Conservation (phyloP, 2,113 vertebrate species). For the Myocastor coypus region DNA sequence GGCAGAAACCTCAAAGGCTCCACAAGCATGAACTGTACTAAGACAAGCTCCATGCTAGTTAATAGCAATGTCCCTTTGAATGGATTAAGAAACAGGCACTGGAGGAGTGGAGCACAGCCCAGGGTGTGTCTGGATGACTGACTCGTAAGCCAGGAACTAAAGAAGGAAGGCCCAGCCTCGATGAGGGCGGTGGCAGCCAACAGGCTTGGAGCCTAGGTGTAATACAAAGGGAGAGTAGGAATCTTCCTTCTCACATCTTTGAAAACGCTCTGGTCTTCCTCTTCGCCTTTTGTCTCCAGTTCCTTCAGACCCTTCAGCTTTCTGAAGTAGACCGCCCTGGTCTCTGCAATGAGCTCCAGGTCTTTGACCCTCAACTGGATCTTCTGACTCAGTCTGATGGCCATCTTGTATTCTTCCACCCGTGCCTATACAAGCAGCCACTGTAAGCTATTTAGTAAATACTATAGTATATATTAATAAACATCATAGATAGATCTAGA, state of each 20-base stretch:
- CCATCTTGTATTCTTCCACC: neutral
- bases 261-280: neutral
- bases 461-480: neutral
- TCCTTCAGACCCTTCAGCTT: neutral
- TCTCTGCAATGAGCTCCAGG: neutral
- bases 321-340: neutral
- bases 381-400: neutral
- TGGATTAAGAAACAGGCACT: neutral
- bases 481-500: neutral
- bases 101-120: neutral
- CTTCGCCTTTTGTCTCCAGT: neutral
- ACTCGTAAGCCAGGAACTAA: neutral
- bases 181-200: neutral
- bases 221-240: neutral
- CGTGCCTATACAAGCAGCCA: neutral
- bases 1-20: neutral
- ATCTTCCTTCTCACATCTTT: neutral
- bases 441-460: neutral
- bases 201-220: neutral
- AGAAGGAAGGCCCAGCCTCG: neutral
- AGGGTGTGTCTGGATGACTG: neutral
- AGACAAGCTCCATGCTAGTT: neutral
- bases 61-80: neutral
- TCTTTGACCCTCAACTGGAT: neutral
- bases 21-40: neutral